These are phyloP conservation scores for Petrocephalus schoutedeni DNA, from an alignment of 2,797 vertebrate species.

Conservation along the genomic window DNA sequence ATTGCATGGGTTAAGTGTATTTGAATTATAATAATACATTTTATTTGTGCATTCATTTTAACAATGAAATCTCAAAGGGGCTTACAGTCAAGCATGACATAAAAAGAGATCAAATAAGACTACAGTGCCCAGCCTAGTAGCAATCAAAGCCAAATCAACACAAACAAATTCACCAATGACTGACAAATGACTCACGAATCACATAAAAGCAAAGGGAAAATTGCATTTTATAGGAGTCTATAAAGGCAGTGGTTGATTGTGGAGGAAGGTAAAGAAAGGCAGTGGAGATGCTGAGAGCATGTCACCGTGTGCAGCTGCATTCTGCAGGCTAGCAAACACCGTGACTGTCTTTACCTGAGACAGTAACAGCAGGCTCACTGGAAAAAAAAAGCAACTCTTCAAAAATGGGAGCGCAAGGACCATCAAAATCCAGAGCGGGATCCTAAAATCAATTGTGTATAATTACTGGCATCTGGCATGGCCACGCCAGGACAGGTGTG, in stretches of 20 bases:
- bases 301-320: not conserved
- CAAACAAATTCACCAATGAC: not conserved
- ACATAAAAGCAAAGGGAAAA: not conserved
- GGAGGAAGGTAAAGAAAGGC: not conserved
- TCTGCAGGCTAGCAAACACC: not conserved
- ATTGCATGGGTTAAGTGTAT: slow-evolving; percentile 15
- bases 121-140: not conserved
- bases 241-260: not conserved
- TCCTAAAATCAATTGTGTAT: not conserved
- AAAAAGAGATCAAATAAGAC: slow-evolving; percentile 9
- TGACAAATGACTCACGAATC: not conserved
- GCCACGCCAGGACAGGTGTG: not conserved
- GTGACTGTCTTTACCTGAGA: not conserved
- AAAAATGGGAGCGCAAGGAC: not conserved
- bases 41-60: not conserved
- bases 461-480: not conserved
- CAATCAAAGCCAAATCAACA: not conserved
- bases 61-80: slow-evolving; percentile 10
- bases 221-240: not conserved
- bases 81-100: not conserved
- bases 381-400: not conserved
- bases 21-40: slow-evolving; percentile 11
- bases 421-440: not conserved
- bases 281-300: not conserved
- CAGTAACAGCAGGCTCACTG: not conserved